Conservation (phyloP, 2,888 invertebrate species). For the Leptothorax acervorum region DNA sequence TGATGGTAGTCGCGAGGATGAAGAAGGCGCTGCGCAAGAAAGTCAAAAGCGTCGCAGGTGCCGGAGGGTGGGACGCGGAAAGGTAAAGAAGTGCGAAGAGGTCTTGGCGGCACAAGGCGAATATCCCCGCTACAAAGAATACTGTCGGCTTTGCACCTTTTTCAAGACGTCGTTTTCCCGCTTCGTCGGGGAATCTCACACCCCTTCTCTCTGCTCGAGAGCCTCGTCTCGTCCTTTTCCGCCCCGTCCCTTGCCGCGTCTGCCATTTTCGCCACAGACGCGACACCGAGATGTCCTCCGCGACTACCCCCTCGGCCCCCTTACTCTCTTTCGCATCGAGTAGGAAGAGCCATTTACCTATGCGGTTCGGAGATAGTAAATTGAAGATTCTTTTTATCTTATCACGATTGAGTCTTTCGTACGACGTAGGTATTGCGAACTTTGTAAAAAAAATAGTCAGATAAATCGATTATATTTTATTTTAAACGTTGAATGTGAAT, state of each 20-base stretch:
- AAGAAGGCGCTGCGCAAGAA: slow-evolving; percentile 42
- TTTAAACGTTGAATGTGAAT: neutral
- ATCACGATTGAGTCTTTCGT: neutral
- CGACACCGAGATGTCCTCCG: slow-evolving; percentile 37
- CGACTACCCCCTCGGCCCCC: neutral
- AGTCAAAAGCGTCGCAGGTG: slow-evolving; percentile 43
- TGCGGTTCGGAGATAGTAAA: slow-evolving; percentile 65
- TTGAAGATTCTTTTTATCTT: slow-evolving; percentile 54
- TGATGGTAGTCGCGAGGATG: slow-evolving; percentile 28
- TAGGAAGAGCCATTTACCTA: slow-evolving; percentile 72
- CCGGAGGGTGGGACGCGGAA: slow-evolving; percentile 50
- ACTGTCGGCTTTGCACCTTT: slow-evolving; percentile 85
- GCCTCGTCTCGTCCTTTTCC: slow-evolving; percentile 5
- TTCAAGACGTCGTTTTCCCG: slow-evolving; percentile 83
- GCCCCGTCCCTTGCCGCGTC: slow-evolving; percentile 1
- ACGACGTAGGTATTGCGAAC: neutral
- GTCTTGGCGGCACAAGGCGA: slow-evolving; percentile 80
- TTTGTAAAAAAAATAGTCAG: neutral
- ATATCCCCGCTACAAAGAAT: slow-evolving; percentile 84
- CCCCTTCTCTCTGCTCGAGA: slow-evolving; percentile 48
- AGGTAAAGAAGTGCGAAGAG: slow-evolving; percentile 81
- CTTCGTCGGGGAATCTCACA: slow-evolving; percentile 65
- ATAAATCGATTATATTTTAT: neutral
- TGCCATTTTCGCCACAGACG: slow-evolving; percentile 18
- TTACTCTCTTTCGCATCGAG: slow-evolving; percentile 38